Conservation (phyloP, 2,797 vertebrate genomes). For the Sebastes diaconus region DNA sequence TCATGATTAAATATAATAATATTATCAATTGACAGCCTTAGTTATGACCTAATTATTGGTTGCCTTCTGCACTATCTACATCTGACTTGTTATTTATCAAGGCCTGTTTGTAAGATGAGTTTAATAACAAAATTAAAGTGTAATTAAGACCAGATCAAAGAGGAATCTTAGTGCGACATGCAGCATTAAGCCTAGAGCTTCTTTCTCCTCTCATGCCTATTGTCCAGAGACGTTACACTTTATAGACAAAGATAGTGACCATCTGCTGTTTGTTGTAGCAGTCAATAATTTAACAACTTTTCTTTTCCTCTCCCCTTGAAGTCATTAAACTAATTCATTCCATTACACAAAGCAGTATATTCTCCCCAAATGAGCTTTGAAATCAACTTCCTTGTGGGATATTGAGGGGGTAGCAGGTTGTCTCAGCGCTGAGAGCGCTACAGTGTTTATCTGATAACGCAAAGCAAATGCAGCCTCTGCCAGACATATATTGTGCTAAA, state of each 20-base stretch:
- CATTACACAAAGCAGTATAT: neutral
- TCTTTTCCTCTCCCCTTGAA: neutral
- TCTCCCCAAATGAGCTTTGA: neutral
- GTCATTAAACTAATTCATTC: neutral
- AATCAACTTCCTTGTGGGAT: neutral
- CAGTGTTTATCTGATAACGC: neutral
- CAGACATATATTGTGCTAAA: neutral
- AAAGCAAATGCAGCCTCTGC: neutral
- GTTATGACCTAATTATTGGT: neutral
- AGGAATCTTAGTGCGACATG: neutral
- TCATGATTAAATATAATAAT: no score
- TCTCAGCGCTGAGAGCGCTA: neutral
- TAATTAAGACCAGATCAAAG: neutral
- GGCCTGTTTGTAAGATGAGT: neutral
- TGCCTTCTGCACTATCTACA: neutral
- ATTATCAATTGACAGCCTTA: no score
- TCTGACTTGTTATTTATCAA: neutral
- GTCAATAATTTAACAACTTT: conserved; percentile 16
- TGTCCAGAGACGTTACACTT: neutral
- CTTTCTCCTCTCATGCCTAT: neutral
- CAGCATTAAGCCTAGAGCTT: neutral
- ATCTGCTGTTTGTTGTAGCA: conserved; percentile 28
- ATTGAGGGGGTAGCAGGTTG: neutral
- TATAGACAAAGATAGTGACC: conserved; percentile 18
- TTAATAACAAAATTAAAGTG: neutral